Conservation (phyloP, 2,888 invertebrate species). For the Machimus rusticus region DNA sequence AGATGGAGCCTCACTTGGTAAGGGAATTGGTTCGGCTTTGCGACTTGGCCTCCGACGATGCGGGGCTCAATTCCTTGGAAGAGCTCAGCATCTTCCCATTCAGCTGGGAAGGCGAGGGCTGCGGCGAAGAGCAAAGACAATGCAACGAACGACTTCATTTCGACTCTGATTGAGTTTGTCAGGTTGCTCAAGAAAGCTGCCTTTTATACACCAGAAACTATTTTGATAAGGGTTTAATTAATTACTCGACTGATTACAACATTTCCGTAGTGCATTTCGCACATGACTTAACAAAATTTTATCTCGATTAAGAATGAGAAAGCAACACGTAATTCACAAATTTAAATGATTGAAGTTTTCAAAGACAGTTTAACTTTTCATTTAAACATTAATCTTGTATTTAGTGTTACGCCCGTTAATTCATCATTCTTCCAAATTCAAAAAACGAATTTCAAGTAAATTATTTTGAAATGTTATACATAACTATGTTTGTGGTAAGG, state of each 20-base stretch:
- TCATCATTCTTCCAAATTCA: not conserved
- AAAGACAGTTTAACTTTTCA: not conserved
- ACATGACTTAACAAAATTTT: not conserved
- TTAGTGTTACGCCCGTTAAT: not conserved
- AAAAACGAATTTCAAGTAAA: not conserved
- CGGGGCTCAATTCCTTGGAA: not conserved
- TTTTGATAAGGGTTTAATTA: not conserved
- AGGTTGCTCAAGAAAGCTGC: not conserved
- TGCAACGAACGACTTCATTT: not conserved
- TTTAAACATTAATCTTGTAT: not conserved
- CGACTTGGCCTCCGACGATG: conserved; percentile 27
- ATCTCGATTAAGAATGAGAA: not conserved
- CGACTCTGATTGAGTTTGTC: not conserved
- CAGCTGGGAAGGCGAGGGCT: not conserved
- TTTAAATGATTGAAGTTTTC: not conserved
- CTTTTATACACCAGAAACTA: not conserved
- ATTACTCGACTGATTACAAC: not conserved
- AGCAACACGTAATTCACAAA: not conserved
- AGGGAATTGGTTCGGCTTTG: conserved; percentile 31
- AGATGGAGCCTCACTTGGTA: conserved; percentile 14
- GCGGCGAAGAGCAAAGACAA: not conserved
- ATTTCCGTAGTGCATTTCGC: not conserved
- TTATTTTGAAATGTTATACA: not conserved
- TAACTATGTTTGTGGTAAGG: not conserved
- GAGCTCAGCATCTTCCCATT: not conserved